A percentile compares a stretch with the other conserved stretches of the same genome.
Conservation (phyloP, 2,113 vertebrate species). For the Notiomystis cincta region DNA sequence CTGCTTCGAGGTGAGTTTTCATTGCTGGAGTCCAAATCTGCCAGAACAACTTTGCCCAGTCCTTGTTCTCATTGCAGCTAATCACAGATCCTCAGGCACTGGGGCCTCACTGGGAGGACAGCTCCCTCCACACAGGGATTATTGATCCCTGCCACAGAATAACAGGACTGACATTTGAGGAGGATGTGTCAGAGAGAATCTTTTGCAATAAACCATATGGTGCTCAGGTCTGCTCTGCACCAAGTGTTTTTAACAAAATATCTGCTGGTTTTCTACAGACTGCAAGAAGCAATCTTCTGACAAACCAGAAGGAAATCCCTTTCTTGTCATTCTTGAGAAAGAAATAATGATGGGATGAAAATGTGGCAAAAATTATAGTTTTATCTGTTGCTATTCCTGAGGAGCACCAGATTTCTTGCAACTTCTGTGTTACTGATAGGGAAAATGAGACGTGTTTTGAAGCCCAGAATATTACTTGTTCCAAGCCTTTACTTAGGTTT, state of each 20-base stretch:
- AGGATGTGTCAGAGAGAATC: not conserved
- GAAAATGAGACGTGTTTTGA: not conserved
- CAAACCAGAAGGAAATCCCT: constrained; percentile 7
- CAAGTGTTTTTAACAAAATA: not conserved
- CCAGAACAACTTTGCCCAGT: not conserved
- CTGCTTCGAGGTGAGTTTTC: not conserved
- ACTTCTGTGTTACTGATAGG: not conserved
- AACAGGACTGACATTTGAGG: not conserved
- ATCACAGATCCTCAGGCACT: not conserved
- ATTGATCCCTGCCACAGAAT: not conserved
- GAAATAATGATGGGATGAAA: not conserved
- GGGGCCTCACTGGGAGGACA: not conserved
- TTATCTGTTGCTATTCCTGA: not conserved
- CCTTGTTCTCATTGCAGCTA: not conserved
- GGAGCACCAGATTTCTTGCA: not conserved
- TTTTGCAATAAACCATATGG: not conserved
- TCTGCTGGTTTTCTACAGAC: not conserved
- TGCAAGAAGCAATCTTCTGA: not conserved
- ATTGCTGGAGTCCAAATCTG: not conserved
- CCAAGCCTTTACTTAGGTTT: not conserved
- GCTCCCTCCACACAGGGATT: not conserved
- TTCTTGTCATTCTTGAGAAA: not conserved
- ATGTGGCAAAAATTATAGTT: not conserved
- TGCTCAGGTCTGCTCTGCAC: constrained; percentile 1
- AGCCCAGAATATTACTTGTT: not conserved